Percentiles rank a stretch among this genome's conserved stretches.
Evolutionary conservation across 2,888 invertebrate genomes (phyloP).

Genomic region (Brachypalpus laphriformis): DNA sequence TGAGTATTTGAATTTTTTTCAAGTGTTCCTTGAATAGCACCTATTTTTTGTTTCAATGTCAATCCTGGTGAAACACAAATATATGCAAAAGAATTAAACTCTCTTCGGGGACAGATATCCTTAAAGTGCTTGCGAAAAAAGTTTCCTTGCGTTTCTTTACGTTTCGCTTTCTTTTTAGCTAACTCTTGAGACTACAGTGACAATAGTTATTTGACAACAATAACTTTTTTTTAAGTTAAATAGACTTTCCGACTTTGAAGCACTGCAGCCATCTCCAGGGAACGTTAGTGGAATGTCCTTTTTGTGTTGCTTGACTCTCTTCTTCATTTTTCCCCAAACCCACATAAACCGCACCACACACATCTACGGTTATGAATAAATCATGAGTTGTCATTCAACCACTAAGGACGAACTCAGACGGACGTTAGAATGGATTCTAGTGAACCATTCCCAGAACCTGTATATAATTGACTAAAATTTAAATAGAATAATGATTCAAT

Average conservation of each 20-base stretch:
- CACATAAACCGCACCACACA: background rate
- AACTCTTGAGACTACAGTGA: constrained; percentile 51
- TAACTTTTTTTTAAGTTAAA: constrained; percentile 26
- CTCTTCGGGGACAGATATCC: constrained; percentile 57
- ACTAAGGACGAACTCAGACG: constrained; percentile 23
- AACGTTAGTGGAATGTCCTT: constrained; percentile 5
- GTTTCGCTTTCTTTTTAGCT: constrained; percentile 42
- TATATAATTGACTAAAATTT: constrained; percentile 46
- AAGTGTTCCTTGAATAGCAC: constrained; percentile 6
- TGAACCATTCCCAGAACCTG: constrained; percentile 22
- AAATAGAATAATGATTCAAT: constrained; percentile 28
- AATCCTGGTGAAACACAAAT: constrained; percentile 37
- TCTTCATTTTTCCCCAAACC: background rate
- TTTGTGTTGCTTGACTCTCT: background rate
- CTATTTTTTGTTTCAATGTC: constrained; percentile 28
- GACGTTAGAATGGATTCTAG: constrained; percentile 1
- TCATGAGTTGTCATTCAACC: constrained; percentile 39
- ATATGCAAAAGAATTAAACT: constrained; percentile 62
- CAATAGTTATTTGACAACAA: constrained; percentile 58
- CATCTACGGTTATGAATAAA: constrained; percentile 39
- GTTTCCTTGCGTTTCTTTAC: constrained; percentile 1
- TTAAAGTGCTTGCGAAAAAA: constrained; percentile 33
- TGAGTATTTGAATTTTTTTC: background rate
- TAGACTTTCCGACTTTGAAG: constrained; percentile 29
- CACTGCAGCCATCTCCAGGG: constrained; percentile 13